A percentile compares a stretch with the other conserved stretches of the same genome.
Conservation (phyloP, 2,797 vertebrate genomes). For the Euphonia xanthogaster region DNA sequence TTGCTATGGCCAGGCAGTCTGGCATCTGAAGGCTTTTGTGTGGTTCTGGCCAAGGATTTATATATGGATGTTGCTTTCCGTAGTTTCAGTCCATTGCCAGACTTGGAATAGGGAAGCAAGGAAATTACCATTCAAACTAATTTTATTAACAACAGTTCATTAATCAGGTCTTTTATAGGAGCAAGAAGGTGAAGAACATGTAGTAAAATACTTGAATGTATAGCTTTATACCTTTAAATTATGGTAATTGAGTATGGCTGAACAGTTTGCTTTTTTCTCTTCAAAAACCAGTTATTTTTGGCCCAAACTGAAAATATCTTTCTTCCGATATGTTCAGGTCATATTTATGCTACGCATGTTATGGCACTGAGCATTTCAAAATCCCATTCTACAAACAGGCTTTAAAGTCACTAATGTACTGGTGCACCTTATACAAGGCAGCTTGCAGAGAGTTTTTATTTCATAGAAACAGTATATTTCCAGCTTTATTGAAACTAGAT, state of each 20-base stretch:
- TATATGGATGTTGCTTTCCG: background rate
- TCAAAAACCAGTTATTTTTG: background rate
- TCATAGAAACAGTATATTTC: background rate
- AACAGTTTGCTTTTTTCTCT: background rate
- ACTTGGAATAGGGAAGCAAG: background rate
- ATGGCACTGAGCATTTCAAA: background rate
- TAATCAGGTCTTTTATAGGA: slow-evolving; percentile 10
- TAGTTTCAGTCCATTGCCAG: background rate
- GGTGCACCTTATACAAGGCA: background rate
- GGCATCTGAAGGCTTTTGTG: background rate
- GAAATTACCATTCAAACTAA: slow-evolving; percentile 19
- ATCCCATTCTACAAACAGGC: background rate
- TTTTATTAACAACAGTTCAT: background rate
- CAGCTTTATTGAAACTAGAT: background rate
- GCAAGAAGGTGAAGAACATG: background rate
- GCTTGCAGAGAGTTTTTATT: background rate
- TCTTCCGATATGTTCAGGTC: background rate
- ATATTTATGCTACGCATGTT: background rate
- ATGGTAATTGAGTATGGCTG: background rate
- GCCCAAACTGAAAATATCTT: background rate
- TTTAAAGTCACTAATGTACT: background rate
- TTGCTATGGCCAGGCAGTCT: background rate
- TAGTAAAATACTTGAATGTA: background rate
- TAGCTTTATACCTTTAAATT: background rate
- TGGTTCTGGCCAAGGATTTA: background rate